Conservation (phyloP, 1,140 invertebrate genomes). For the Zaprionus camerounensis region DNA sequence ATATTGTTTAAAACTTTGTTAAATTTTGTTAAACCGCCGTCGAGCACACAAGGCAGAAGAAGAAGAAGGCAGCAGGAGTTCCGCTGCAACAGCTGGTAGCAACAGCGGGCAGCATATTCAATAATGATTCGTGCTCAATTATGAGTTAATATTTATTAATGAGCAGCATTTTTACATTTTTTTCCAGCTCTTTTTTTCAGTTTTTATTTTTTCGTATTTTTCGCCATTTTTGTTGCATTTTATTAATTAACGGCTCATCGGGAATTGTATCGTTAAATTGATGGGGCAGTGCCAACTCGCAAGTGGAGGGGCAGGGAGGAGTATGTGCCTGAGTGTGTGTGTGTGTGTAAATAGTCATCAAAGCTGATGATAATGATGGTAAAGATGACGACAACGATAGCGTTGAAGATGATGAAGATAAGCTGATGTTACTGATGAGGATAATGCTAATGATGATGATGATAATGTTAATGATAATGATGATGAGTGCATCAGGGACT, state of each 20-base stretch:
- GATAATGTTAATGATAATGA: conserved; percentile 19
- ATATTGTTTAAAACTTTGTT: conserved; percentile 55
- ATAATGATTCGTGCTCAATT: conserved; percentile 59
- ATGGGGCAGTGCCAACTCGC: conserved; percentile 53
- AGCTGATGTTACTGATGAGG: conserved; percentile 15
- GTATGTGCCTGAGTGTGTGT: conserved; percentile 5
- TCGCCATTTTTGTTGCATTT: conserved; percentile 51
- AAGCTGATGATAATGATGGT: conserved; percentile 15
- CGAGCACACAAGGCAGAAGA: conserved; percentile 24
- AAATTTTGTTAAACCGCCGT: conserved; percentile 53
- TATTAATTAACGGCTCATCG: conserved; percentile 55
- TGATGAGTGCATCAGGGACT: conserved; percentile 15
- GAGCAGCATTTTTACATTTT: conserved; percentile 49
- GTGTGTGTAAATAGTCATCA: conserved; percentile 37
- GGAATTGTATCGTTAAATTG: conserved; percentile 46
- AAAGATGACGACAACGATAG: conserved; percentile 25
- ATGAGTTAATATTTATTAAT: conserved; percentile 81
- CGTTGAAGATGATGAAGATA: conserved; percentile 15
- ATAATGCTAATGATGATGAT: conserved; percentile 23
- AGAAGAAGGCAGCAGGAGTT: conserved; percentile 6
- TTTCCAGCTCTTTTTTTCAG: conserved; percentile 20
- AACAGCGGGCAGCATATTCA: conserved; percentile 21
- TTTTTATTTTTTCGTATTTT: conserved; percentile 36
- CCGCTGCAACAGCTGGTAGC: conserved; percentile 15
- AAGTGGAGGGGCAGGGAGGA: conserved; percentile 16